Evolutionary conservation across 2,797 vertebrate species (phyloP).

Genomic region (Semaprochilodus insignis): DNA sequence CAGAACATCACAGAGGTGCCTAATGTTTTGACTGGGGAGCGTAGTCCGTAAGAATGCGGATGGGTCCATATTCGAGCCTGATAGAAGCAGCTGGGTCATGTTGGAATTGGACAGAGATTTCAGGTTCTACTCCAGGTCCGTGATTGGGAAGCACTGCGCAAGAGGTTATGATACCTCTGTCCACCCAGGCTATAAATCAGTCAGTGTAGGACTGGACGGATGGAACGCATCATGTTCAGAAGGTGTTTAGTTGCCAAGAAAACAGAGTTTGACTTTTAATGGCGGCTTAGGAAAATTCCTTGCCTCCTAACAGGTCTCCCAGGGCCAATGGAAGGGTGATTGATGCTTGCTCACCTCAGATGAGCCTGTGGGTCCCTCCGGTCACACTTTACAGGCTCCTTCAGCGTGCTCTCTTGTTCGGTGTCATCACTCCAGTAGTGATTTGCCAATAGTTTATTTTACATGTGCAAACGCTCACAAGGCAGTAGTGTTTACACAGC

Average conservation of each 20-base stretch:
- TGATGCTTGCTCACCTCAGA: slow-evolving; percentile 46
- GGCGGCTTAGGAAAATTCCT: slow-evolving; percentile 58
- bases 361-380: neutral
- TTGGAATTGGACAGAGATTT: too few relatives aligned
- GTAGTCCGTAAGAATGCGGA: too few relatives aligned
- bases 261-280: slow-evolving; percentile 11
- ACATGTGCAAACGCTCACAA: slow-evolving; percentile 3
- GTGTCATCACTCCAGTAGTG: neutral
- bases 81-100: too few relatives aligned
- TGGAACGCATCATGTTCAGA: slow-evolving; percentile 1
- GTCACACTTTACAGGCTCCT: slow-evolving; percentile 25
- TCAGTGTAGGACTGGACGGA: neutral
- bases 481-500: neutral
- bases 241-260: neutral
- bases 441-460: slow-evolving; percentile 3
- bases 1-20: too few relatives aligned
- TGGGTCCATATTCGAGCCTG: too few relatives aligned
- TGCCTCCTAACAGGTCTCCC: slow-evolving; percentile 56
- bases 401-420: neutral
- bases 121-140: neutral
- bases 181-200: neutral
- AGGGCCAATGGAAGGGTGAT: slow-evolving; percentile 53
- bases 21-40: too few relatives aligned
- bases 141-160: neutral
- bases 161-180: neutral